phyloP scores from a whole-genome alignment of 2,888 invertebrate species.

The Tachina lurida region DNA sequence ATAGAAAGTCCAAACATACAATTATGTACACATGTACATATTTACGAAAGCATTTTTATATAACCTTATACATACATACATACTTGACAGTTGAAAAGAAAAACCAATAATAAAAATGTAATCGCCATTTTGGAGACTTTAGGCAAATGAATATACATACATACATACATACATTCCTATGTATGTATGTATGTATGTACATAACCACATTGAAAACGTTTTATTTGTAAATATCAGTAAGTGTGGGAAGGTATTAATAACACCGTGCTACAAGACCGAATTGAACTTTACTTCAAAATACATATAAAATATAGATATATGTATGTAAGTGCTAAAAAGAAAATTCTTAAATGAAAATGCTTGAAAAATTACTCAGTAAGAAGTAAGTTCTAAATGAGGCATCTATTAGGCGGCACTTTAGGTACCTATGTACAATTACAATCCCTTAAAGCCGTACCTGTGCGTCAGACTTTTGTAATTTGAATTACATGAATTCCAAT shows the following conservation, averaged over 20 bases:
- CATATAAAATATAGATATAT: no score
- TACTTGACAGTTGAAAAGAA: slow-evolving; percentile 72
- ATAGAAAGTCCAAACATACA: slow-evolving; percentile 37
- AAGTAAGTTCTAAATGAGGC: no score
- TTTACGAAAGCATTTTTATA: background rate
- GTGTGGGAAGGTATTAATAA: slow-evolving; percentile 23
- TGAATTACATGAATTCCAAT: no score
- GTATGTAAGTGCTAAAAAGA: background rate
- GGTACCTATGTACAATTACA: no score
- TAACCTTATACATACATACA: slow-evolving; percentile 61
- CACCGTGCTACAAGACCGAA: background rate
- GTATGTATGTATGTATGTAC: no score
- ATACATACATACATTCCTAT: no score
- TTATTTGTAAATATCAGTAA: background rate
- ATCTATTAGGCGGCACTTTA: no score
- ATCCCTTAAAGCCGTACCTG: no score
- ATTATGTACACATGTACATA: background rate
- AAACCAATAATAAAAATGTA: slow-evolving; percentile 57
- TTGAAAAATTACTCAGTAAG: background rate
- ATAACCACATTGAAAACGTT: slow-evolving; percentile 8
- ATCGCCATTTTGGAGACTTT: slow-evolving; percentile 70
- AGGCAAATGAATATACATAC: slow-evolving; percentile 54
- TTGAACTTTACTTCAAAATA: background rate
- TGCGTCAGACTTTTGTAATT: no score
- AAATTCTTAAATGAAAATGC: background rate